Evolutionary conservation across 2,888 invertebrate species (phyloP), one percentile per base, ranked within the genome.

Genomic region (Parthenolecanium corni): DNA sequence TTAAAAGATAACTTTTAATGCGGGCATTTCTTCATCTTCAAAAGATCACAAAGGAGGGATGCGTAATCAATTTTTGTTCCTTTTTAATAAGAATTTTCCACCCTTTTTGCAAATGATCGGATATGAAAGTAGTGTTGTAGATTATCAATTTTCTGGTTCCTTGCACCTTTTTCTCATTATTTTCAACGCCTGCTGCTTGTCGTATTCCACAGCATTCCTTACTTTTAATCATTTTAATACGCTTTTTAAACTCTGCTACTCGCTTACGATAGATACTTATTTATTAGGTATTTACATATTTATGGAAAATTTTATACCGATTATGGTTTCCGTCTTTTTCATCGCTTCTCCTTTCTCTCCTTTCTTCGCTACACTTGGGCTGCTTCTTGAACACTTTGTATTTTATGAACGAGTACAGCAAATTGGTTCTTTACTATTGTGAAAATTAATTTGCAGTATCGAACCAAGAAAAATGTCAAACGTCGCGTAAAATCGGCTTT

Each of bases 121-220:
- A 63, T 63, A 63, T 63, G 63, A 63, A 63, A 63, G 58, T 58
- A 58, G 58, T 58, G 58, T 58, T 58, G 58, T 58, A 58, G 58
- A 63, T 63, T 63, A 63, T 53, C 63, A 63, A 63, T 63, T 63
- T 63, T 63, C 63, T 63, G 63, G 52, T 63, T 63, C 63, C 63
- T 63, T 53, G 63, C 63, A 53, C 63, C 63, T 63, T 63, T 63
- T 63, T 63, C 63, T 63, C 63, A 63, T 63, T 63, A 63, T 63
- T 58, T 58, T 58, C 49, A 58, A 58, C 49, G 58, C 58, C 47
- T 44, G 20, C 14, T 40, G 40, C 40, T 53, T 57, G 58, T 58
- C 31, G 58, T 58, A 58, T 38, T 31, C 57, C 47, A 57, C 46
- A 49, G 49, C 47, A 58, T 58, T 58, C 49, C 51, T 47, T 58